Evolutionary conservation across 1,140 invertebrate genomes (phyloP).

Genomic region (Wiebesia pumilae): DNA sequence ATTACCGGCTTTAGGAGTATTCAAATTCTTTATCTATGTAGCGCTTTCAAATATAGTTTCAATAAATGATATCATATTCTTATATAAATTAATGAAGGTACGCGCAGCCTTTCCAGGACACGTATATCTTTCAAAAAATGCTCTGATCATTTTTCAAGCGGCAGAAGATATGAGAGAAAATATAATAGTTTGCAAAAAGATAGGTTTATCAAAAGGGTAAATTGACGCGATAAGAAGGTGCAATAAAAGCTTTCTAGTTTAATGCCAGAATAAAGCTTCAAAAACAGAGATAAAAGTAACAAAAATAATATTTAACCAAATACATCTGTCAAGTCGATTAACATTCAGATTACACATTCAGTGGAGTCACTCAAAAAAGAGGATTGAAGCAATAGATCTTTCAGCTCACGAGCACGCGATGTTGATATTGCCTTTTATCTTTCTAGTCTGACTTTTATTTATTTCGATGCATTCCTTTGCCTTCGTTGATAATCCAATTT

Average conservation of each 20-base stretch:
- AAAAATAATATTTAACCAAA: slow-evolving; percentile 48
- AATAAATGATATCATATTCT: neutral
- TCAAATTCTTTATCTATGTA: neutral
- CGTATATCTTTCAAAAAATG: neutral
- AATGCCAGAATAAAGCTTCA: neutral
- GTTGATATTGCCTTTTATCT: slow-evolving; percentile 37
- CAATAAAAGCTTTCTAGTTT: neutral
- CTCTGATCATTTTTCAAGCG: neutral
- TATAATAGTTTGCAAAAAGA: neutral
- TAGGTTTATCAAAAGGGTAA: slow-evolving; percentile 5
- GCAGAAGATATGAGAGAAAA: neutral
- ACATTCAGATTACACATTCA: slow-evolving; percentile 40
- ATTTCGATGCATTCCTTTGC: slow-evolving; percentile 28
- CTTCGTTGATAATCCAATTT: slow-evolving; percentile 67
- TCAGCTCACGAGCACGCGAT: neutral
- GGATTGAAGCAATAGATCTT: slow-evolving; percentile 9
- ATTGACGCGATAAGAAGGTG: neutral
- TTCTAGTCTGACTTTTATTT: slow-evolving; percentile 24
- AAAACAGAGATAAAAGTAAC: slow-evolving; percentile 8
- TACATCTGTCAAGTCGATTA: slow-evolving; percentile 42
- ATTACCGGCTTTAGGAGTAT: neutral
- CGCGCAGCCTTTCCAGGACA: neutral
- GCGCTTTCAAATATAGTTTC: neutral
- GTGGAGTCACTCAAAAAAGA: slow-evolving; percentile 29
- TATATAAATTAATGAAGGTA: neutral